Evolutionary conservation across 1,140 invertebrate genomes (phyloP).

Genomic region (Solenopsis invicta): DNA sequence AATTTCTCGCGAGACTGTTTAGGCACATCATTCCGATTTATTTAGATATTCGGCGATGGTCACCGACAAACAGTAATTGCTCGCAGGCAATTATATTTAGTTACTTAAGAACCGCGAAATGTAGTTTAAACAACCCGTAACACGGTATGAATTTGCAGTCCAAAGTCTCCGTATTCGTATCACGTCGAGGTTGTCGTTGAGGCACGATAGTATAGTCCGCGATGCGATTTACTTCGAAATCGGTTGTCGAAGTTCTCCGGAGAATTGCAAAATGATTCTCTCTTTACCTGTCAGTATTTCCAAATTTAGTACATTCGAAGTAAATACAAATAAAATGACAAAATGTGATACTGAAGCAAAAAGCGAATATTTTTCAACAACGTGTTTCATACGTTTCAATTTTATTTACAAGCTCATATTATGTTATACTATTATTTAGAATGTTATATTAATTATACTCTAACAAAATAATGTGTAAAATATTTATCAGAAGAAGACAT

Average conservation of each 20-base stretch:
- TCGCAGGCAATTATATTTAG: conserved; percentile 54
- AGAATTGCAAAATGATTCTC: conserved; percentile 48
- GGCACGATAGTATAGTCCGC: conserved; percentile 53
- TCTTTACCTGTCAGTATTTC: background rate
- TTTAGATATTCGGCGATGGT: conserved; percentile 6
- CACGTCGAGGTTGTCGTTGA: conserved; percentile 59
- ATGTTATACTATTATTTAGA: background rate
- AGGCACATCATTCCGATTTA: conserved; percentile 6
- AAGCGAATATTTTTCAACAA: background rate
- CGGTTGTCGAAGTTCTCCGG: conserved; percentile 55
- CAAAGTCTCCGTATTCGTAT: conserved; percentile 59
- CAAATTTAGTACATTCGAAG: background rate
- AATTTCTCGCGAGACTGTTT: conserved; percentile 43
- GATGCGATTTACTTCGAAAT: conserved; percentile 63
- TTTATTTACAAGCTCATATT: background rate
- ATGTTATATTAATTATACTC: background rate
- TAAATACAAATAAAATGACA: background rate
- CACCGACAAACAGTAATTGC: conserved; percentile 67
- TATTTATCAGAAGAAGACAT: background rate
- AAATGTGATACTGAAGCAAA: conserved; percentile 23
- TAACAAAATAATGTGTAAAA: background rate
- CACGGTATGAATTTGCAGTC: conserved; percentile 29
- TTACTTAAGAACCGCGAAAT: conserved; percentile 46
- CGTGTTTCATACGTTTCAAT: background rate
- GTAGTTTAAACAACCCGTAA: conserved; percentile 60